Evolutionary conservation across 1,140 invertebrate species (phyloP).

Genomic region (Trichonephila inaurata): DNA sequence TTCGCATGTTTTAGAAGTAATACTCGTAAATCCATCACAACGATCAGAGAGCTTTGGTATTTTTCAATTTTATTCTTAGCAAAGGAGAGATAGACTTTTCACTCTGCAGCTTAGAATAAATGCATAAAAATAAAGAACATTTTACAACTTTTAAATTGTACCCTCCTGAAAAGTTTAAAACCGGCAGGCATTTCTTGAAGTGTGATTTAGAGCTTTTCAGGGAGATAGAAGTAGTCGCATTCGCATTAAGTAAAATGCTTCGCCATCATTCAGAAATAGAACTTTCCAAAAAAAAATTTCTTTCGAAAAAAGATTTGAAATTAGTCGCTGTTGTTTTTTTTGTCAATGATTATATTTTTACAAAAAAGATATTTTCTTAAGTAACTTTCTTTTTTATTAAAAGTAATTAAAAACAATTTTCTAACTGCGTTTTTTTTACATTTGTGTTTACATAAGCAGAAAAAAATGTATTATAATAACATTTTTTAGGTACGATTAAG

Average conservation of each 20-base stretch:
- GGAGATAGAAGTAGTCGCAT: background rate
- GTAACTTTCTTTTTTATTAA: too few relatives aligned
- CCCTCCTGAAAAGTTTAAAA: background rate
- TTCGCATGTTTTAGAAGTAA: background rate
- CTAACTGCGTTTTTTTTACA: too few relatives aligned
- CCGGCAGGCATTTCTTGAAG: background rate
- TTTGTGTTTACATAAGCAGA: too few relatives aligned
- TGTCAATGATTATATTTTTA: too few relatives aligned
- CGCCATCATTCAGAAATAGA: background rate
- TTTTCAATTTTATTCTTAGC: background rate
- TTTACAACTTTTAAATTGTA: background rate
- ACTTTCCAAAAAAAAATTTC: too few relatives aligned
- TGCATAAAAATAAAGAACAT: background rate
- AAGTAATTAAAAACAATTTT: too few relatives aligned
- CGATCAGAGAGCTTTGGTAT: background rate
- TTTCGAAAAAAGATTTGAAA: too few relatives aligned
- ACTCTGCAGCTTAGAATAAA: background rate
- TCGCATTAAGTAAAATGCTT: background rate
- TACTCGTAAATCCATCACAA: slow-evolving; percentile 27
- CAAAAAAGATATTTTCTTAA: too few relatives aligned
- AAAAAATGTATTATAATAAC: too few relatives aligned
- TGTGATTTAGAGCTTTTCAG: background rate
- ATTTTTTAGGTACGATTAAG: too few relatives aligned
- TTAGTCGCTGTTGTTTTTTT: too few relatives aligned
- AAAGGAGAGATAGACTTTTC: background rate